Evolutionary conservation across 2,113 vertebrate genomes (phyloP).

Genomic region (Hyperoodon ampullatus): DNA sequence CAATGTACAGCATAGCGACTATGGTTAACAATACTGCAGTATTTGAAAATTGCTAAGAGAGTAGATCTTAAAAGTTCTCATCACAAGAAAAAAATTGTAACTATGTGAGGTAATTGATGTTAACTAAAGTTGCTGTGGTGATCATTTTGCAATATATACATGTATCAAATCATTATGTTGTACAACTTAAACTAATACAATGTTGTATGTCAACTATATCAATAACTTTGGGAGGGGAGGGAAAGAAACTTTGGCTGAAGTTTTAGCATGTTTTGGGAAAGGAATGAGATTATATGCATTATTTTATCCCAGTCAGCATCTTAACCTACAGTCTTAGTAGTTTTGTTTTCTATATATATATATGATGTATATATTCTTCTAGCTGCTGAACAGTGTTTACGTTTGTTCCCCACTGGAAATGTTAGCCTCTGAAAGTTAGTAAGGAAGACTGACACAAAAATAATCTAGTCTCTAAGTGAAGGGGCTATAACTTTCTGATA

Average conservation of each 20-base stretch:
- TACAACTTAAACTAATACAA: background rate
- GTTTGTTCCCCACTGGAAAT: background rate
- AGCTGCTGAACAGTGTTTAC: background rate
- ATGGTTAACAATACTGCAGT: background rate
- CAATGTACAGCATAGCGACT: background rate
- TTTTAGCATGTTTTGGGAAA: background rate
- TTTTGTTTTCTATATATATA: background rate
- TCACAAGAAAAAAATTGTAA: background rate
- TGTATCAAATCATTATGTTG: background rate
- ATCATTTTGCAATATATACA: background rate
- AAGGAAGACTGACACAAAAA: background rate
- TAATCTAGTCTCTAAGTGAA: background rate
- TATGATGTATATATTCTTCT: background rate
- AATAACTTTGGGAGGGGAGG: background rate
- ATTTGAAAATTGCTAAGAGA: background rate
- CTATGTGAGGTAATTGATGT: background rate
- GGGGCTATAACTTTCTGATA: background rate
- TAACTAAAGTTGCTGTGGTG: background rate
- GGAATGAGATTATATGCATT: background rate
- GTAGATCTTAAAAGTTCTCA: background rate
- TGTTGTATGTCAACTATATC: background rate
- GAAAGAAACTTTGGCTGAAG: background rate
- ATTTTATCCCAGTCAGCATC: background rate
- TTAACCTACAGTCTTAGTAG: background rate
- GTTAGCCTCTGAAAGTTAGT: slow-evolving; percentile 3